Evolutionary conservation across 2,888 invertebrate genomes (phyloP), one percentile per base, ranked within the genome.

Genomic region (Tribolium freemani): DNA sequence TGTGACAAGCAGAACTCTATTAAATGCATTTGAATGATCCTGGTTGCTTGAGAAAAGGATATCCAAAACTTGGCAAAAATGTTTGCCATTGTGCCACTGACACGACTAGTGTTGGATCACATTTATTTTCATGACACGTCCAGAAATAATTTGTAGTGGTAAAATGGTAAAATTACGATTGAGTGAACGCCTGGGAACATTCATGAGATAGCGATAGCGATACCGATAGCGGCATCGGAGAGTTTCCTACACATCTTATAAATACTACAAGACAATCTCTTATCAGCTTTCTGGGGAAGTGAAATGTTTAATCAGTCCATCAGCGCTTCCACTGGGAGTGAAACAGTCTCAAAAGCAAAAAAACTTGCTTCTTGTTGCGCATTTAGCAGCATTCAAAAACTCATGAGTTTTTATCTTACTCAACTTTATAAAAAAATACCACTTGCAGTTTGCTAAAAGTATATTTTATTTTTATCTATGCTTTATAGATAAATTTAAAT

Each of bases 1-100:
- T 16, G 51, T 50, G 51, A 63, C 50, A 63, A 50, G n/a, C 63
- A 50, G 21, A 46, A 58, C 21, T 44, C 45, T 13, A 46, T 58
- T 45, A 21, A 58, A 38, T 58, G 10, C 58, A 58, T 58, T 46
- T 10, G 45, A 58, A 4, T 58, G 58, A 58, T 58, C 38, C 16
- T 20, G 11, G 21, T 21, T n/a, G n/a, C n/a, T n/a, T n/a, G 16
- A 16, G 16, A 16, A 2, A 0, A 5, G 26, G 26, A 26, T 26
- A 26, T 26, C 3, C 26, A 26, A 26, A 3, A 26, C 26, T 26
- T 26, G 26, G 26, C 5, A 3, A 26, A 38, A 38, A 38, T 38
- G n/a, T 38, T 38, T 38, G 6, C 31, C 6, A 6, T 38, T 58
- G 10, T 5, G 20, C n/a, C n/a, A 58, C 6, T 48, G 16, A 48